Percentiles rank a stretch among this genome's conserved stretches.
These are phyloP conservation scores for Xanthia togata DNA, from an alignment of 2,888 invertebrate genomes.

Conservation along the genomic window DNA sequence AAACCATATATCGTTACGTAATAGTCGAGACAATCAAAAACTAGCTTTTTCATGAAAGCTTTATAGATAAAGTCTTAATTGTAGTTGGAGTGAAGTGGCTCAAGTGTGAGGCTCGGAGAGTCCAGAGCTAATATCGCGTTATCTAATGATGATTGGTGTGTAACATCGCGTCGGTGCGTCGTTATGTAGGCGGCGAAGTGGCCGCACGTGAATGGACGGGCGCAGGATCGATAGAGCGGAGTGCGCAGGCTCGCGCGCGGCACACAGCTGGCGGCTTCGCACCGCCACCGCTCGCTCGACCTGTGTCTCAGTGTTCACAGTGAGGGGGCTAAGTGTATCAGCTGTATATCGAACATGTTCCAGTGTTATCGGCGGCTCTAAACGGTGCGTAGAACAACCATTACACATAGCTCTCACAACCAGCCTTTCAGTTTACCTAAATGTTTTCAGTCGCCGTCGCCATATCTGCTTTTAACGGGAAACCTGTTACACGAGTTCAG, in stretches of 20 bases:
- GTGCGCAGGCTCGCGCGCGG: constrained; percentile 83
- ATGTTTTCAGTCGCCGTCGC: constrained; percentile 64
- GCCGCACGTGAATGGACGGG: constrained; percentile 85
- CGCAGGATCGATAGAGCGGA: constrained; percentile 86
- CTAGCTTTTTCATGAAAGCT: constrained; percentile 50
- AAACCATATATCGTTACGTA: constrained; percentile 45
- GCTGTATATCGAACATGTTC: constrained; percentile 80
- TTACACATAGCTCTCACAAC: constrained; percentile 28
- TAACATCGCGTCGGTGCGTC: constrained; percentile 80
- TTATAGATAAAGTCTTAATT: constrained; percentile 72
- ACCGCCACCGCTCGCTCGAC: constrained; percentile 75
- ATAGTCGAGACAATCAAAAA: constrained; percentile 29
- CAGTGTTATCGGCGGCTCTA: constrained; percentile 79
- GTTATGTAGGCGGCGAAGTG: constrained; percentile 86
- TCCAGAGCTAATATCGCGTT: constrained; percentile 84
- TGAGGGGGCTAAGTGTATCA: constrained; percentile 79
- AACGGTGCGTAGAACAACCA: constrained; percentile 81
- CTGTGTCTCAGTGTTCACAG: constrained; percentile 79
- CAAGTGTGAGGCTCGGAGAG: constrained; percentile 79
- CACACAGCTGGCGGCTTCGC: constrained; percentile 84
- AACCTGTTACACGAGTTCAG: constrained; percentile 83
- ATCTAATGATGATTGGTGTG: constrained; percentile 87
- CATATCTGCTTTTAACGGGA: constrained; percentile 75
- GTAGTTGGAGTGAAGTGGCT: constrained; percentile 78
- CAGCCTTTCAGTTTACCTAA: constrained; percentile 23